phyloP scores from a whole-genome alignment of 1,140 invertebrate species.

The Lysiphlebus fabarum region DNA sequence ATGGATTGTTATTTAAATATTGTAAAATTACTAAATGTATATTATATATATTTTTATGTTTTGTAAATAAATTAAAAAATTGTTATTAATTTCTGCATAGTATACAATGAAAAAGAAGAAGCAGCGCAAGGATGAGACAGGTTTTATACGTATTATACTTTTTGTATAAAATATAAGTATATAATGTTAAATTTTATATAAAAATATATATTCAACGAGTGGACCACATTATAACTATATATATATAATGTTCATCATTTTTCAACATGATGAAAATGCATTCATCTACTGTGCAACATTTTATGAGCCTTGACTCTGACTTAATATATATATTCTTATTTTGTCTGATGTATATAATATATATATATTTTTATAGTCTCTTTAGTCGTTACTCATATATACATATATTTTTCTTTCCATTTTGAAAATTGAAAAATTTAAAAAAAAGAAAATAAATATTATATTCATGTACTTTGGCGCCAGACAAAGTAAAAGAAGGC shows the following conservation, averaged over 20 bases:
- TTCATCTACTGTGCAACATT: conserved; percentile 38
- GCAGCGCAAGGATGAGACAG: no score
- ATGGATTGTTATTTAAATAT: not conserved
- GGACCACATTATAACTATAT: conserved; percentile 5
- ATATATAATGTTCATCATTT: conserved; percentile 17
- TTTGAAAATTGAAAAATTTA: not conserved
- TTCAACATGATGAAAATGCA: conserved; percentile 41
- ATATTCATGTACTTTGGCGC: no score
- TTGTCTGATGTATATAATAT: conserved; percentile 7
- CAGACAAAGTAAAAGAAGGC: conserved; percentile 32
- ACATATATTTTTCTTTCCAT: not conserved
- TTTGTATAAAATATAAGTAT: no score
- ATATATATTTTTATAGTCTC: no score
- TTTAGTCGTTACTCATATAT: not conserved
- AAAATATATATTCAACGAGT: conserved; percentile 14
- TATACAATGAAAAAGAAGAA: no score
- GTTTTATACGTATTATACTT: conserved; percentile 5
- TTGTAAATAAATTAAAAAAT: no score
- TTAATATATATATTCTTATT: conserved; percentile 20
- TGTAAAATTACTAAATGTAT: no score
- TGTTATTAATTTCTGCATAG: no score
- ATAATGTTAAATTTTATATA: conserved; percentile 16
- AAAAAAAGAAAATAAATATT: conserved; percentile 5
- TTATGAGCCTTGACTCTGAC: conserved; percentile 29
- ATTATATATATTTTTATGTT: no score